Conservation (phyloP, 2,113 vertebrate species). For the mouse (Mus musculus) region DNA sequence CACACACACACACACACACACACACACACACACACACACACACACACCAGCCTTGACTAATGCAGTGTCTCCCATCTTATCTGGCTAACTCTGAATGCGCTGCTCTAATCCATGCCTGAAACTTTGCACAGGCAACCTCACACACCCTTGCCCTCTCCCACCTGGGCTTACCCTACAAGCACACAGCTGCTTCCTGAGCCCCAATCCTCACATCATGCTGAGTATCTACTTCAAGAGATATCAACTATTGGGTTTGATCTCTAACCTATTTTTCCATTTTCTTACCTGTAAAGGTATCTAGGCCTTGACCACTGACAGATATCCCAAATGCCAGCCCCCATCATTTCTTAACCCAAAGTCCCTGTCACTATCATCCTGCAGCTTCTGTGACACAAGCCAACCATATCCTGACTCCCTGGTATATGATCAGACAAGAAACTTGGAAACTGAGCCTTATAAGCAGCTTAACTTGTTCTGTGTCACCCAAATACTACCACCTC, state of each 20-base stretch:
- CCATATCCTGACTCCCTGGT: not conserved
- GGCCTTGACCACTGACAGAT: not conserved
- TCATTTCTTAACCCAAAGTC: not conserved
- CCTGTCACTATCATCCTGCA: accelerated
- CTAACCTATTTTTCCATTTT: not conserved
- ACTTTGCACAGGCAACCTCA: too few species aligned
- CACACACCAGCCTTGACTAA: not conserved
- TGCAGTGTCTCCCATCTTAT: not conserved
- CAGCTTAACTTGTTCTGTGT: not conserved
- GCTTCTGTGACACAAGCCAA: not conserved
- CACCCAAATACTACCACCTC: not conserved
- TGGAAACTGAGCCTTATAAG: not conserved
- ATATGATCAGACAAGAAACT: not conserved
- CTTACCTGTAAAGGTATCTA: not conserved
- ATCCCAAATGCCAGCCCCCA: not conserved
- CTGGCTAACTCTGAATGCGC: not conserved
- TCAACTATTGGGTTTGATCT: not conserved
- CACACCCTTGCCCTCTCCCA: too few species aligned
- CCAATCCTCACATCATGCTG: not conserved
- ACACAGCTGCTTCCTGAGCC: not conserved
- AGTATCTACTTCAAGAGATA: not conserved
- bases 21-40: not conserved
- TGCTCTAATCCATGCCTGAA: not conserved
- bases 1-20: not conserved
- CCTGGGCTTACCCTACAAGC: not conserved